Evolutionary conservation across 2,888 invertebrate genomes (phyloP), one percentile per base, ranked within the genome.

Genomic region (Pseudeuparius sepicola): DNA sequence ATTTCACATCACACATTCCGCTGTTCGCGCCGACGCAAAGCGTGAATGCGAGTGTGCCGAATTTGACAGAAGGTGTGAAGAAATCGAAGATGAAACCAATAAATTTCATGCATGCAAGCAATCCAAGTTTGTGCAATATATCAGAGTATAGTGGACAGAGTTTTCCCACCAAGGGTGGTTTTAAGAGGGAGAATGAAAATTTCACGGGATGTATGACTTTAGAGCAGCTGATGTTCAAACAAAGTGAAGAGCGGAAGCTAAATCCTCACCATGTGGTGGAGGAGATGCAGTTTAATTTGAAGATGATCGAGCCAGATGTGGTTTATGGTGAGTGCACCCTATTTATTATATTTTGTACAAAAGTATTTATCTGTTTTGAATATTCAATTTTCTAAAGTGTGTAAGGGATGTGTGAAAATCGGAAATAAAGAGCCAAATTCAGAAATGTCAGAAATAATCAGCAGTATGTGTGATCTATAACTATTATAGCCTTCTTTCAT

Each of bases 191-290:
- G 42, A 66, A 66, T 7, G 78, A 77, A 42, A 75, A 71, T 54
- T 62, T 74, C 16, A 68, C 73, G 27, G 78, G 78, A 1, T 76
- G 79, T 53, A 73, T 83, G 31, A 86, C 84, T 1, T 64, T 85
- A 16, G 80, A 84, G 56, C 79, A 84, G 62, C 70, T 86, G 52
- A 85, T 85, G 84, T 73, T 75, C 46, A 74, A 79, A 46, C 83
- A 83, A 57, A 78, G 73, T 42, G 81, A 82, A 54, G 82, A 83
- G 52, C 67, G 71, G 13, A 68, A 69, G 46, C 67, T 70, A 34
- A 59, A 61, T 47, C 57, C 57, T 2, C 54, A 56, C 39, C 48
- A 50, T 40, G 51, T 54, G 33, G 51, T 53, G 15, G 54, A 54
- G 30, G 54, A 56, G 37, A 46, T 51, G 31, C 43, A 50, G 11